A percentile compares a stretch with the other conserved stretches of the same genome.
These are phyloP conservation scores for Serripes groenlandicus DNA, from an alignment of 2,888 invertebrate genomes.

Conservation along the genomic window DNA sequence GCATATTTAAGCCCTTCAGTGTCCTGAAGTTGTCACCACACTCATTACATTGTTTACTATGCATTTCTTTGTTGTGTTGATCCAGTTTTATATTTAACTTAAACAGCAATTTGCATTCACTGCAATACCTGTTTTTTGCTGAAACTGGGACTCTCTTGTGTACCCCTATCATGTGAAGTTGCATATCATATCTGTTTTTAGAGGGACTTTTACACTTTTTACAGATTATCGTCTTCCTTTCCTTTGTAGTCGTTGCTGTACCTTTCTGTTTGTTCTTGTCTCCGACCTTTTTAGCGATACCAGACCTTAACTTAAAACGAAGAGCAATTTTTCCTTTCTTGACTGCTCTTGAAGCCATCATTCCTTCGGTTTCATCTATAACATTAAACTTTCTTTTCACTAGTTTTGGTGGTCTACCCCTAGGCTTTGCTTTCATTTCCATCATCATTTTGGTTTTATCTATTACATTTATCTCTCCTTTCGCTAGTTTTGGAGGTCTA, in stretches of 20 bases:
- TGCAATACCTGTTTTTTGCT: conserved; percentile 27
- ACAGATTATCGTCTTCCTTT: neutral
- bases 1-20: conserved; percentile 13
- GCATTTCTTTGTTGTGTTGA: conserved; percentile 36
- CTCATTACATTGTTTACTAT: conserved; percentile 28
- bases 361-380: neutral
- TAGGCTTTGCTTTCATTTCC: neutral
- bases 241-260: neutral
- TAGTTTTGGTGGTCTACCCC: no score
- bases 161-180: neutral
- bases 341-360: neutral
- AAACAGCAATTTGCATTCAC: conserved; percentile 36
- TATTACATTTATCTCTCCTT: neutral
- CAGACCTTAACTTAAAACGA: neutral
- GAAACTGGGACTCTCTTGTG: neutral
- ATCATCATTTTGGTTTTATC: neutral
- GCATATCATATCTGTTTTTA: neutral
- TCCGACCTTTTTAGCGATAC: no score
- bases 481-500: no score
- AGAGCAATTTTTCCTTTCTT: neutral
- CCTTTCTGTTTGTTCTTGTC: no score
- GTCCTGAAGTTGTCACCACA: conserved; percentile 36
- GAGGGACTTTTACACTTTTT: neutral
- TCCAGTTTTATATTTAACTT: conserved; percentile 28
- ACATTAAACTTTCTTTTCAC: no score